These are phyloP conservation scores for Holcopasites calliopsidis DNA, from an alignment of 1,140 invertebrate species.

Conservation along the genomic window DNA sequence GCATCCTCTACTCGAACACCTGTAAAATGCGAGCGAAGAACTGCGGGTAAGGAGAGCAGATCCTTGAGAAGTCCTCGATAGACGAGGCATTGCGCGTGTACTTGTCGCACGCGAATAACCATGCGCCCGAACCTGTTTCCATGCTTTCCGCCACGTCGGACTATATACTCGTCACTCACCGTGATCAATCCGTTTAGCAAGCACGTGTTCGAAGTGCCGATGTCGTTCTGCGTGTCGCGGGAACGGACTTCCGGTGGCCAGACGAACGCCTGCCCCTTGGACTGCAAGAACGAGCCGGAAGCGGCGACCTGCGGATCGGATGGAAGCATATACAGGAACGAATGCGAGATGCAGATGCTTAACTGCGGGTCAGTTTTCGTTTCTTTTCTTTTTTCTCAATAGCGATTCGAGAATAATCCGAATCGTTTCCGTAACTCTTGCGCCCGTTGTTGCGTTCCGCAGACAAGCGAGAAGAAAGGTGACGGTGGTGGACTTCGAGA, in stretches of 20 bases:
- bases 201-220: constrained; percentile 94
- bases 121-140: background rate
- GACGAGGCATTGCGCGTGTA: background rate
- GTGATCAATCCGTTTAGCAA: constrained; percentile 82
- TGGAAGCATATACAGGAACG: constrained; percentile 91
- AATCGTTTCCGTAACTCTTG: background rate
- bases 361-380: constrained; percentile 89
- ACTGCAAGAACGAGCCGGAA: constrained; percentile 83
- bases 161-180: constrained; percentile 25
- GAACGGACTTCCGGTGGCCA: constrained; percentile 84
- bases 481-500: constrained; percentile 86
- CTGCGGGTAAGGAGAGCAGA: constrained; percentile 85
- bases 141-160: background rate
- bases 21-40: constrained; percentile 96
- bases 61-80: background rate
- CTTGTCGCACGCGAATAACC: background rate
- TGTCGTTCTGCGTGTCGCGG: constrained; percentile 91
- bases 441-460: background rate
- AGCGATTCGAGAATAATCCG: too few relatives aligned
- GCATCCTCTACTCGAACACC: constrained; percentile 93
- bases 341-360: constrained; percentile 94
- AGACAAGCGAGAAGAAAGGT: constrained; percentile 82
- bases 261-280: constrained; percentile 84
- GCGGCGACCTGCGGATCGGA: constrained; percentile 92
- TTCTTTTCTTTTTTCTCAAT: too few relatives aligned